These are phyloP conservation scores for Ammodytes dubius DNA, from an alignment of 2,113 vertebrate genomes.

Conservation along the genomic window DNA sequence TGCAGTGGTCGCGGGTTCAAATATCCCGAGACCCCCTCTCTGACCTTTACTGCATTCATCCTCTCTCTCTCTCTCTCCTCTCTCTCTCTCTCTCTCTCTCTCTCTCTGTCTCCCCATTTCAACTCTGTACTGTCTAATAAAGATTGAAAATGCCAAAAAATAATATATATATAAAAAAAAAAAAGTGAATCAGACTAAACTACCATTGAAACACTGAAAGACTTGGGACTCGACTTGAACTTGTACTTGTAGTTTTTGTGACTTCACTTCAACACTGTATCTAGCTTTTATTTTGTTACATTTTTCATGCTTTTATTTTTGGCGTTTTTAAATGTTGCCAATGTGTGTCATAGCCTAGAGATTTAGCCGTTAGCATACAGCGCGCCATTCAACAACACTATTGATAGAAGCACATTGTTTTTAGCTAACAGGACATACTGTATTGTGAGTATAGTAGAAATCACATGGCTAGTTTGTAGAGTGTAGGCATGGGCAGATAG, in stretches of 20 bases:
- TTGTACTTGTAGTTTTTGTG: neutral
- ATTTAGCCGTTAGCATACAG: conserved; percentile 50
- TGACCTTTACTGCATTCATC: too few relatives aligned
- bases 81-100: too few relatives aligned
- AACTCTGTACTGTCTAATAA: too few relatives aligned
- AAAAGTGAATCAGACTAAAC: conserved; percentile 8
- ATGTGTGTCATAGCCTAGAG: conserved; percentile 56
- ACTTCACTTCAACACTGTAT: neutral
- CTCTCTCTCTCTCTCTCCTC: too few relatives aligned
- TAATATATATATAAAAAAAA: neutral
- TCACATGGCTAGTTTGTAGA: conserved; percentile 36
- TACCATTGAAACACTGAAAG: conserved; percentile 20
- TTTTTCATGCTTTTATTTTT: conserved; percentile 38
- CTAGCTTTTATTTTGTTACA: neutral
- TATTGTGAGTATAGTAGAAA: conserved; percentile 35
- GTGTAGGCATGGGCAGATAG: too few relatives aligned
- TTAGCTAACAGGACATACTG: conserved; percentile 34
- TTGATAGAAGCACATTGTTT: conserved; percentile 43
- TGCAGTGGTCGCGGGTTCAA: too few relatives aligned
- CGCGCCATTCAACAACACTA: conserved; percentile 56
- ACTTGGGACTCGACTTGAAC: conserved; percentile 34
- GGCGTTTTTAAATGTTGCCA: conserved; percentile 48
- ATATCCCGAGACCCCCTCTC: too few relatives aligned
- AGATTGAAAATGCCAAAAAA: too few relatives aligned
- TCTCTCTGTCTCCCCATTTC: too few relatives aligned